A percentile compares a stretch with the other conserved stretches of the same genome.
Conservation (phyloP, 2,113 vertebrate species). For the Archilochus colubris region DNA sequence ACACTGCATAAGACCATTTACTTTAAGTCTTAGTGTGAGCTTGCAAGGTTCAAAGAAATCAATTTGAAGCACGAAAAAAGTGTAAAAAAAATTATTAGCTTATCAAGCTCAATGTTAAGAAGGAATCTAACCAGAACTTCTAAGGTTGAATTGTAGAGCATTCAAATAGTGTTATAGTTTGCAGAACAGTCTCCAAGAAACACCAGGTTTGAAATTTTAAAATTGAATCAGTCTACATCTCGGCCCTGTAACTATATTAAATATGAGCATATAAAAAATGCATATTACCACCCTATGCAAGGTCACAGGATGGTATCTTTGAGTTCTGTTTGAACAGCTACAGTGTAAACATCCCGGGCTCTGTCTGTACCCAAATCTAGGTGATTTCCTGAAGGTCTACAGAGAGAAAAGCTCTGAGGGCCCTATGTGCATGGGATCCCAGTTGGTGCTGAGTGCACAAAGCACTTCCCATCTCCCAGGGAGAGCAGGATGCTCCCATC, state of each 20-base stretch:
- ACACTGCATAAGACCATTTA: background rate
- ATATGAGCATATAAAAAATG: background rate
- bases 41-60: background rate
- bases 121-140: background rate
- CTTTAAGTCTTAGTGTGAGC: constrained; percentile 7
- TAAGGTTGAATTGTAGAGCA: background rate
- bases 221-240: background rate
- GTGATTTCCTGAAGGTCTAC: background rate
- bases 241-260: background rate
- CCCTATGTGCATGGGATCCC: rapidly evolving
- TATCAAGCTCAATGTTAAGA: background rate
- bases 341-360: background rate
- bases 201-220: background rate
- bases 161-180: background rate
- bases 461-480: background rate
- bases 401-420: background rate
- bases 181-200: background rate
- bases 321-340: background rate
- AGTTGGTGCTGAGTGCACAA: background rate
- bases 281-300: background rate
- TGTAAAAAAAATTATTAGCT: constrained; percentile 6
- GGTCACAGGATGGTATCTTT: background rate
- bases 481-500: background rate
- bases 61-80: background rate
- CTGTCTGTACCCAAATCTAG: background rate